Base-by-base conservation (phyloP, 1,140 invertebrate genomes). In the Drosophila repletoides region DNA sequence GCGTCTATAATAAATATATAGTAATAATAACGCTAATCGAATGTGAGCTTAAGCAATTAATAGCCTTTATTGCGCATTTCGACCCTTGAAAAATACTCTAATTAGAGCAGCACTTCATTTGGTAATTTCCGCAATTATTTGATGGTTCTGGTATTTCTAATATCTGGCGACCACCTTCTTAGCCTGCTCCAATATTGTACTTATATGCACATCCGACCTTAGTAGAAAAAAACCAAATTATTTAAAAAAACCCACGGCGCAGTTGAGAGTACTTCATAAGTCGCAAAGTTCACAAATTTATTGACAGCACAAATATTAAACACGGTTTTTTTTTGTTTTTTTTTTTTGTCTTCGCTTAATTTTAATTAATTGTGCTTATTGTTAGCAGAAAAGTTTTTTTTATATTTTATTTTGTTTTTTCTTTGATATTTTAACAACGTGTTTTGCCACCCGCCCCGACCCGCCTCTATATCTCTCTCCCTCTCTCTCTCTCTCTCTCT, bases 281-380 rank as follows among this genome's bases (percentile, higher is more conserved):
- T 63, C 52, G 58, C 70, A 84, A 84, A 84, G 79, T 84, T 84
- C 65, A 83, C 33, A 72, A 86, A 79, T 86, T 86, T 84, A 86
- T 84, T 84, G 80, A 86, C 79, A 79, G 66, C 41, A 38, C 74
- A 86, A 84, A 86, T 84, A 83, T 79, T 77, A 70, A 83, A 69
- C 12, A 56, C 29, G 41, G 33, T 38, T 26, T 49, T 33, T 55
- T 59, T 2, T 28, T 29, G n/a, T 15, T 49, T 28, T 14, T 60
- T 17, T 41, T 46, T 26, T 56, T 68, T 70, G 34, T 65, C 55
- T 83, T 83, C 51, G 69, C 22, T 74, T 84, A 74, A 83, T 79
- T 84, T 86, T 65, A 86, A 86, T 84, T 86, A 84, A 84, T 86
- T 83, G 77, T 72, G 7, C 31, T 64, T 68, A 77, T 76, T 80